Evolutionary conservation across 2,113 vertebrate species (phyloP).

Genomic region (Stegostoma tigrinum): DNA sequence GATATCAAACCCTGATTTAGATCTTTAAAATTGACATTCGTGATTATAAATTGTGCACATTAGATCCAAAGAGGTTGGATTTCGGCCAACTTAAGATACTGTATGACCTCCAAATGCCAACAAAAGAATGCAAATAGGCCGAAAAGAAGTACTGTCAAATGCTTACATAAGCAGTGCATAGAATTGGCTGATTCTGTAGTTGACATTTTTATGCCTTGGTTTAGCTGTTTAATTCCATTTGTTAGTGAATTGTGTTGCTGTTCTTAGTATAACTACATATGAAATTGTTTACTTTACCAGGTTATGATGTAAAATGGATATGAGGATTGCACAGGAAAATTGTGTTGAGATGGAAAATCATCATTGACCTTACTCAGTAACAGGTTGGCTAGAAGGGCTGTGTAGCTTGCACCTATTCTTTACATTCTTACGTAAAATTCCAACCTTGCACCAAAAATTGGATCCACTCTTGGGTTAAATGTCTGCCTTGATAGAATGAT

Average conservation of each 20-base stretch:
- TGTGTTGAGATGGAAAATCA: too few species aligned
- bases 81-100: background rate
- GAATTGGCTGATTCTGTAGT: slow-evolving; percentile 7
- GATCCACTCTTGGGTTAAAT: background rate
- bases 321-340: too few species aligned
- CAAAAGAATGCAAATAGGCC: background rate
- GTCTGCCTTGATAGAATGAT: background rate
- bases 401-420: too few species aligned
- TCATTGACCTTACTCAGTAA: too few species aligned
- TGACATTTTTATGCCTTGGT: background rate
- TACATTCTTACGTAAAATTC: background rate
- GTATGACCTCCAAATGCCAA: background rate
- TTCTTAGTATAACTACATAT: background rate
- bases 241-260: background rate
- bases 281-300: background rate
- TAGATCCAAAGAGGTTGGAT: background rate
- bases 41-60: background rate
- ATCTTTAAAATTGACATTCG: background rate
- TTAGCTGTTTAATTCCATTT: slow-evolving; percentile 7
- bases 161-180: background rate
- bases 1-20: background rate
- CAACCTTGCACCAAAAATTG: background rate
- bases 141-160: background rate
- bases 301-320: too few species aligned
- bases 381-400: too few species aligned